Conservation (phyloP, 2,113 vertebrate genomes). For the Neoarius graeffei region DNA sequence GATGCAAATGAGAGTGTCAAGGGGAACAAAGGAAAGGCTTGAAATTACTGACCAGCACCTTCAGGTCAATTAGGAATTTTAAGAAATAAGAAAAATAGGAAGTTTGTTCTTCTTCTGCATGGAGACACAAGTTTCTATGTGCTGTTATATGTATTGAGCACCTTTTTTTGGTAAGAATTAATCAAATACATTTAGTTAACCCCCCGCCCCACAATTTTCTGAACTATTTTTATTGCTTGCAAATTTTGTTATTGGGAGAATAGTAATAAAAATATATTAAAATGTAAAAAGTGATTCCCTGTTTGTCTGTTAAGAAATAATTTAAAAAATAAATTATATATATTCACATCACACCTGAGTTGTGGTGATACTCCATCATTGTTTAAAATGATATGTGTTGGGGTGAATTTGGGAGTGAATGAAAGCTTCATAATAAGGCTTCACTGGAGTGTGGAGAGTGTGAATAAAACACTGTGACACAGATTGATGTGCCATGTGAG, state of each 20-base stretch:
- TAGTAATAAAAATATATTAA: background rate
- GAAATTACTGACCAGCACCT: slow-evolving; percentile 2
- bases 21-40: slow-evolving; percentile 3
- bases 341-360: background rate
- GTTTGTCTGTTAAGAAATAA: background rate
- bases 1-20: slow-evolving; percentile 16
- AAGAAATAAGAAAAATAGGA: background rate
- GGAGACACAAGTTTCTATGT: background rate
- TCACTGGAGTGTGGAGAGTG: slow-evolving; percentile 47
- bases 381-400: slow-evolving; percentile 7
- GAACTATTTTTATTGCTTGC: background rate
- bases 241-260: background rate
- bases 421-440: slow-evolving; percentile 54
- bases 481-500: slow-evolving; percentile 53
- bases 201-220: background rate
- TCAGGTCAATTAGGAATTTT: background rate
- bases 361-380: background rate
- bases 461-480: slow-evolving; percentile 40
- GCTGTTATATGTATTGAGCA: background rate
- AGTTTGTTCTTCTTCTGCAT: background rate
- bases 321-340: background rate
- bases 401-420: slow-evolving; percentile 47
- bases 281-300: background rate
- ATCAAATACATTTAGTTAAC: background rate
- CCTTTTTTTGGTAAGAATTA: slow-evolving; percentile 32